Percentiles rank a stretch among this genome's conserved stretches.
Conservation (phyloP, 2,888 invertebrate species). For the Lochmaea capreae region DNA sequence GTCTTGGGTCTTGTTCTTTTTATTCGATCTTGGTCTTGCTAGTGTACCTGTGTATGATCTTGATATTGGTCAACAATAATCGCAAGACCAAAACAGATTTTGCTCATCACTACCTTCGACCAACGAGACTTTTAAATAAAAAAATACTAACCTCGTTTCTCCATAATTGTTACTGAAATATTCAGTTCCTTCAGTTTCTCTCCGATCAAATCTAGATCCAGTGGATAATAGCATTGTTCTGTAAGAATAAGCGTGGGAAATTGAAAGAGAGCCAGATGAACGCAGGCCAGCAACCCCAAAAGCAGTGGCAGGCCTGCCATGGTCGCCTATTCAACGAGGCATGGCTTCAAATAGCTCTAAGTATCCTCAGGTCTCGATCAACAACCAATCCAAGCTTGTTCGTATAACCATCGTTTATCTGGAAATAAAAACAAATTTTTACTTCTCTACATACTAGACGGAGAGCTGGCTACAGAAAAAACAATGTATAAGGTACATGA, state of each 20-base stretch:
- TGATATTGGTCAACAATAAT: no score
- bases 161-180: slow-evolving; percentile 65
- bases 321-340: slow-evolving; percentile 60
- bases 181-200: slow-evolving; percentile 69
- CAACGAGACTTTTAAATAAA: no score
- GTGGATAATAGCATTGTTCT: slow-evolving; percentile 66
- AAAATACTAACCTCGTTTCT: slow-evolving; percentile 61
- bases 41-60: no score
- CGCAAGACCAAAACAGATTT: no score
- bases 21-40: no score
- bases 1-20: no score
- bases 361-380: slow-evolving; percentile 25
- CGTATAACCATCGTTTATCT: slow-evolving; percentile 13
- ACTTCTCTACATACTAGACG: no score
- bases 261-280: slow-evolving; percentile 65
- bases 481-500: no score
- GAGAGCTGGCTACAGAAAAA: no score
- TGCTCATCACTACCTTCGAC: no score
- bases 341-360: slow-evolving; percentile 52
- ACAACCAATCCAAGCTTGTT: neutral
- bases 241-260: slow-evolving; percentile 67
- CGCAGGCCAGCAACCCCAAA: slow-evolving; percentile 70
- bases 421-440: neutral
- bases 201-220: slow-evolving; percentile 73
- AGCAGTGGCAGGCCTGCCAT: slow-evolving; percentile 70